These are phyloP conservation scores for Phylloscopus trochiloides DNA, from an alignment of 2,113 vertebrate species.

Conservation along the genomic window DNA sequence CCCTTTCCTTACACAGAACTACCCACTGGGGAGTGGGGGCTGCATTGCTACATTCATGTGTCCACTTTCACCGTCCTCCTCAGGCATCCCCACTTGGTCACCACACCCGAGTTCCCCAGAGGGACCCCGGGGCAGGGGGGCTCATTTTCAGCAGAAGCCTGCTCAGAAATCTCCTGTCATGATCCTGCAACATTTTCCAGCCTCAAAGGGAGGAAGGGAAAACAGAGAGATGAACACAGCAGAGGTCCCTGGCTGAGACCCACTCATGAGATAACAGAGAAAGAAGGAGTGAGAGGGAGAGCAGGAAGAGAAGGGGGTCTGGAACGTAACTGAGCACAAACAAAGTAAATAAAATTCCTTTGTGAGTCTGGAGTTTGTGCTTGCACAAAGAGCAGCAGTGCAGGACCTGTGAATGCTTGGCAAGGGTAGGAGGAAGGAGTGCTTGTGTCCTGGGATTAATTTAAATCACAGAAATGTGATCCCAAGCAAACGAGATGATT, in stretches of 20 bases:
- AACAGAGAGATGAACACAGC: neutral
- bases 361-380: neutral
- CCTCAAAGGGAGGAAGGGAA: neutral
- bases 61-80: rapidly evolving
- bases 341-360: neutral
- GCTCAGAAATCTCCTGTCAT: neutral
- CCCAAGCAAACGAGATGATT: neutral
- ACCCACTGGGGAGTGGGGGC: no score
- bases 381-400: neutral
- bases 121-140: neutral
- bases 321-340: neutral
- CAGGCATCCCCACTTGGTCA: no score
- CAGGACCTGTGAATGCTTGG: neutral
- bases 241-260: neutral
- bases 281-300: neutral
- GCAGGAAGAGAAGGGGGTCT: neutral
- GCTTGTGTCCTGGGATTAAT: neutral
- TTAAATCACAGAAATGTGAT: neutral
- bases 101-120: rapidly evolving
- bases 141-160: rapidly evolving
- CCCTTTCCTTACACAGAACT: no score
- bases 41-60: rapidly evolving
- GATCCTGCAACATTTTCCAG: neutral
- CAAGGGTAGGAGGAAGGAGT: neutral
- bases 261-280: neutral